phyloP scores from a whole-genome alignment of 2,113 vertebrate species.

The Suricata suricatta region DNA sequence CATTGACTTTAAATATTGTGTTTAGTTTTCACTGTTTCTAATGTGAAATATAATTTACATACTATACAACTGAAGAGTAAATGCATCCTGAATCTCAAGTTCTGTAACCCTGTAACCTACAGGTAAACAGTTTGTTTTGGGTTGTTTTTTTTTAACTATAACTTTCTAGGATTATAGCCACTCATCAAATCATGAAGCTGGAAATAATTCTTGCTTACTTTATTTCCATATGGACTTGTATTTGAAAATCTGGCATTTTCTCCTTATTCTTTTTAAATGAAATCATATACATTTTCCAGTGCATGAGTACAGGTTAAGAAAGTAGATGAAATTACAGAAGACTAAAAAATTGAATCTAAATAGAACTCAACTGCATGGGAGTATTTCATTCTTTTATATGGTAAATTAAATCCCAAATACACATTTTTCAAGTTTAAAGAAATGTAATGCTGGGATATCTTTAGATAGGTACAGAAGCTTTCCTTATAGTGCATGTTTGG shows the following conservation, averaged over 20 bases:
- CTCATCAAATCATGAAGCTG: conserved; percentile 32
- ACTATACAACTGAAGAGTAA: not conserved
- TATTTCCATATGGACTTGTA: not conserved
- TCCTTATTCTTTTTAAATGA: not conserved
- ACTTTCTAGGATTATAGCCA: not conserved
- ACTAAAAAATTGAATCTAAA: conserved; percentile 28
- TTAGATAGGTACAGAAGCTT: conserved; percentile 12
- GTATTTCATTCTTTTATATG: conserved; percentile 16
- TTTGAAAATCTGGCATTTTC: conserved; percentile 20
- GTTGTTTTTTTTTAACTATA: not conserved
- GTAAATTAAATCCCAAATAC: conserved; percentile 12
- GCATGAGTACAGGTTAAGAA: conserved; percentile 8
- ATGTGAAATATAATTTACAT: not conserved
- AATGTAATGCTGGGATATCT: not conserved
- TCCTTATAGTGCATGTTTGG: not conserved
- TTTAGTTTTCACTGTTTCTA: not conserved
- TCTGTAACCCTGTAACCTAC: not conserved
- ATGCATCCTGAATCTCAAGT: not conserved
- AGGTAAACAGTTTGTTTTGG: not conserved
- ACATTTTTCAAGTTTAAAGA: conserved; percentile 26
- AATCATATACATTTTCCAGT: conserved; percentile 26
- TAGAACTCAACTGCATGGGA: not conserved
- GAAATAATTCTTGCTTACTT: not conserved
- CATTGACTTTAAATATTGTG: not conserved
- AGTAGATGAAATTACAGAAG: conserved; percentile 32